Evolutionary conservation across 2,797 vertebrate species (phyloP).

Genomic region (Pangasius mekongensis): DNA sequence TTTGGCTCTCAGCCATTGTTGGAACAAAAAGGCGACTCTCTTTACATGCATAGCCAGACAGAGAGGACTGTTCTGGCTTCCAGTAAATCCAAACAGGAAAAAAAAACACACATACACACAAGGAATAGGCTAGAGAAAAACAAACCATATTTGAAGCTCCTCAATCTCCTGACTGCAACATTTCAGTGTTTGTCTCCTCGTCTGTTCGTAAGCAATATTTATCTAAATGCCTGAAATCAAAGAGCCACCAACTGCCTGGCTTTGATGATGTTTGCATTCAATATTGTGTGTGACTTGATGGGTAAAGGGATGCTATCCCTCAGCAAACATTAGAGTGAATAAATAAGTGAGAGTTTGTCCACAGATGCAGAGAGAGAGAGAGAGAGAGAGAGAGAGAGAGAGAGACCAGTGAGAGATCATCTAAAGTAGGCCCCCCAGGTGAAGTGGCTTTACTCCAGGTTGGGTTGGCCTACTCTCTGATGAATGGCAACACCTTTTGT

Average conservation of each 20-base stretch:
- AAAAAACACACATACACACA: constrained; percentile 54
- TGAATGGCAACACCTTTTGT: constrained; percentile 31
- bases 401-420: constrained; percentile 25
- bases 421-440: constrained; percentile 32
- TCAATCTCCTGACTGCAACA: constrained; percentile 52
- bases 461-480: constrained; percentile 19
- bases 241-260: constrained; percentile 60
- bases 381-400: constrained; percentile 56
- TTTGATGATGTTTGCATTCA: constrained; percentile 73
- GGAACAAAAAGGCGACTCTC: constrained; percentile 82
- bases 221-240: constrained; percentile 51
- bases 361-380: constrained; percentile 56
- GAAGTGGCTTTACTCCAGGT: constrained; percentile 32
- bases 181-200: constrained; percentile 41
- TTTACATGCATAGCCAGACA: constrained; percentile 84
- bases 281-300: constrained; percentile 61
- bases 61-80: constrained; percentile 74
- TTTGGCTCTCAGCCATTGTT: constrained; percentile 75
- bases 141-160: constrained; percentile 52
- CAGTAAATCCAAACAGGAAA: constrained; percentile 69
- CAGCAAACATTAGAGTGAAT: constrained; percentile 70
- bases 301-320: constrained; percentile 68
- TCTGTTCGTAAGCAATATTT: constrained; percentile 60
- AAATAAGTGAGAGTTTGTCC: constrained; percentile 70
- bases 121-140: constrained; percentile 44